Base-by-base conservation (phyloP, 2,113 vertebrate genomes). In the Peromyscus polionotus region DNA sequence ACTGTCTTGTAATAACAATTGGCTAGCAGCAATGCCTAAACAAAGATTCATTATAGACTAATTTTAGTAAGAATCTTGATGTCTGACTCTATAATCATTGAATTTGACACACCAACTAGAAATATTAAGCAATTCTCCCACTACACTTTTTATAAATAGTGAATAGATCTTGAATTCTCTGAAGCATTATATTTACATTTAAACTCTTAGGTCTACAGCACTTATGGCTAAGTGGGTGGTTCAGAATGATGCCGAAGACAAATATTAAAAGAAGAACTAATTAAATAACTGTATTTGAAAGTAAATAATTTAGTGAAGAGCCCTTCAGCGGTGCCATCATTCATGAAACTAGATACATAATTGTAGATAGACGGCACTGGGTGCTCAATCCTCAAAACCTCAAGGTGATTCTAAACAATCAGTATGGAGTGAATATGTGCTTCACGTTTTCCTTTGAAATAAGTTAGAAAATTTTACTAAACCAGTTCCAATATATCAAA, bases 281-380 rank as follows among this genome's bases (percentile, higher is more conserved):
- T 96, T 97, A 73, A 26, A 91, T 16, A 97, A 89, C 91, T 79
- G 92, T 63, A 73, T 84, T 95, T 98, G 81, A 91, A 95, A 97
- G 79, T 79, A 98, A 97, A 96, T 95, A 95, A 86, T 77, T 93
- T 93, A 45, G 80, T 88, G 8, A 33, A 87, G 31, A 96, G 89
- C 93, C 67, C 42, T 68, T 92, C n/a, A 83, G 11, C 39, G 63
- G 57, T n/a, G 72, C 13, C 4, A 93, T 93, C 17, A 0, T 45
- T 97, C 91, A 54, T 88, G 45, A 96, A 96, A 97, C 0, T 0
- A 95, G 59, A 19, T 83, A 59, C 42, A 59, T 91, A 91, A 77
- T 77, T 68, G 67, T 65, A 17, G 85, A 72, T 88, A 94, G 20
- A 67, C 2, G 77, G 94, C 51, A 92, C 4, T 26, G 11, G 1